A percentile compares a stretch with the other conserved stretches of the same genome.
These are phyloP conservation scores for Ypsolopha sequella DNA, from an alignment of 2,888 invertebrate species.

Conservation along the genomic window DNA sequence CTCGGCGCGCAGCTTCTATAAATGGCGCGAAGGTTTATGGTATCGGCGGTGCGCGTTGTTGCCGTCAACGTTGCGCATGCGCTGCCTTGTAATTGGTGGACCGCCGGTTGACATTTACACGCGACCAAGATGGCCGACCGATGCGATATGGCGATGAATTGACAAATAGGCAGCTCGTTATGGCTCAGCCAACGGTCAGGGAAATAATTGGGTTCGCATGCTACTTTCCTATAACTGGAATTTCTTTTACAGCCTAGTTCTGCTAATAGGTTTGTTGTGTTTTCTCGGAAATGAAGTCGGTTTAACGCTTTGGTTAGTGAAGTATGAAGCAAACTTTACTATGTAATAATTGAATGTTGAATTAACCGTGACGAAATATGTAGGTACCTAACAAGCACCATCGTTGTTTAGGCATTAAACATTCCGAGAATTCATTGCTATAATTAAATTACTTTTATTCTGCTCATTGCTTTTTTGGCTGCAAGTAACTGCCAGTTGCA, in stretches of 20 bases:
- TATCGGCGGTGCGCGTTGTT: constrained; percentile 53
- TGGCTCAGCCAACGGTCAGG: constrained; percentile 1
- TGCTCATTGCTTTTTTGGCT: background rate
- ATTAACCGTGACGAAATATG: no score
- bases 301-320: background rate
- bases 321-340: background rate
- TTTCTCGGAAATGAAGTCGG: background rate
- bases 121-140: constrained; percentile 58
- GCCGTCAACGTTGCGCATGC: constrained; percentile 54
- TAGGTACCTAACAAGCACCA: no score
- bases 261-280: background rate
- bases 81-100: constrained; percentile 64
- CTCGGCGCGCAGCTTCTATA: constrained; percentile 37
- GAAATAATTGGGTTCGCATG: constrained; percentile 11
- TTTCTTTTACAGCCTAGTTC: background rate
- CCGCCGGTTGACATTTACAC: constrained; percentile 63
- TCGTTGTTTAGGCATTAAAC: no score
- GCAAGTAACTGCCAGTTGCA: background rate
- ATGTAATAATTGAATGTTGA: no score
- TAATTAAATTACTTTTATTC: background rate
- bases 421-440: background rate
- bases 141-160: constrained; percentile 55
- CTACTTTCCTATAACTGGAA: background rate
- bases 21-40: constrained; percentile 65
- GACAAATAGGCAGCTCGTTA: constrained; percentile 43